Evolutionary conservation across 2,888 invertebrate species (phyloP).

Genomic region (Arrhopalites spinosus): DNA sequence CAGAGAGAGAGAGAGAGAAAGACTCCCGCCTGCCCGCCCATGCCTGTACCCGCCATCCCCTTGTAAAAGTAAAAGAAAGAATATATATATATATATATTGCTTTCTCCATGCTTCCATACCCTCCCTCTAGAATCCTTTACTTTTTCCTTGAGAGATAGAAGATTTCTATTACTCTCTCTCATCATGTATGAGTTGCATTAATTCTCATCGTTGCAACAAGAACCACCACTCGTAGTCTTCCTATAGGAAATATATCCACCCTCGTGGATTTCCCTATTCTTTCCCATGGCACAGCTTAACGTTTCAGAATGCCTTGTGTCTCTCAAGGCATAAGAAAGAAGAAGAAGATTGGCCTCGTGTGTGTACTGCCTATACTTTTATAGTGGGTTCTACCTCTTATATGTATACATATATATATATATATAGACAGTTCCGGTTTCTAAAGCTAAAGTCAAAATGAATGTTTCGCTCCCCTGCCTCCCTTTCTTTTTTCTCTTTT

Average conservation of each 20-base stretch:
- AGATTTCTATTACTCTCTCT: not conserved
- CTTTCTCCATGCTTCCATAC: not conserved
- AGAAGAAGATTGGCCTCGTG: constrained; percentile 1
- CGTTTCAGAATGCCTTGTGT: not conserved
- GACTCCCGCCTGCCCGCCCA: no score
- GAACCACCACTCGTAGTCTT: not conserved
- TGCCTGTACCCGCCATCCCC: no score
- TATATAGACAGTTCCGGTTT: not conserved
- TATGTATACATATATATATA: no score
- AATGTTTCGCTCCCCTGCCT: not conserved
- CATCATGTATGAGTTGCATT: constrained; percentile 23
- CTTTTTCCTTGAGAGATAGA: no score
- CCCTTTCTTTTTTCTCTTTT: not conserved
- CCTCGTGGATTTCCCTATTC: no score
- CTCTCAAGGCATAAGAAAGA: no score
- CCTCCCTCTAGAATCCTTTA: not conserved
- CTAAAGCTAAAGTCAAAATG: constrained; percentile 12
- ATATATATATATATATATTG: no score
- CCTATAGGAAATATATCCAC: not conserved
- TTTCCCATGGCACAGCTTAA: no score
- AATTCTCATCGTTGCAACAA: constrained; percentile 13
- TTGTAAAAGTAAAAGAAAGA: constrained; percentile 18
- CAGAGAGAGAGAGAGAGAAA: not conserved
- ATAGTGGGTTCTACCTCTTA: no score
- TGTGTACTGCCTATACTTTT: not conserved